Base-by-base conservation (phyloP, 2,113 vertebrate species). In the Gallinago paraguaiae region DNA sequence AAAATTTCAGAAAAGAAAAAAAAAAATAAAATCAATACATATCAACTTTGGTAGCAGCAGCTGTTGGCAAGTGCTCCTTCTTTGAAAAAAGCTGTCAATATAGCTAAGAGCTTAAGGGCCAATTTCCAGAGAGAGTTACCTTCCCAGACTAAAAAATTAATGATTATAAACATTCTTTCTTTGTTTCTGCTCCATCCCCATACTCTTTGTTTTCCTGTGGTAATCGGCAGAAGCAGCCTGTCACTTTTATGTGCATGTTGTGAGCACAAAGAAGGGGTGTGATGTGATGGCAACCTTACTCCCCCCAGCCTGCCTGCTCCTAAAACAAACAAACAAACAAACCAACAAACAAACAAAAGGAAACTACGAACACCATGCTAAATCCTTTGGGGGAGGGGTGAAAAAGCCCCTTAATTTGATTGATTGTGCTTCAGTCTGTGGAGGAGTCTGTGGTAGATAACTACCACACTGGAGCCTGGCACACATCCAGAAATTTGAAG, bases 1-100 rank as follows among this genome's bases (percentile, higher is more conserved):
- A 96, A 82, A 71, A 61, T 61, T 91, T 96, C 76, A 92, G 63
- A 95, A 89, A 90, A 95, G 39, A 59, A 15, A 75, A n/a, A 69
- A n/a, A 71, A 61, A 48, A 75, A 30, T 17, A 54, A 88, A 95
- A 96, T 97, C 96, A 95, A 91, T 95, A 90, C 28, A 35, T 70
- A 93, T 51, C 60, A 93, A 68, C 95, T 95, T 92, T 13, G 69
- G 86, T 59, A 96, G 91, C 84, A 97, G 92, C 69, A 93, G 57
- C 57, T 86, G 86, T 68, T 94, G 90, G 81, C 70, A 91, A 94
- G 20, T 30, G n/a, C 60, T 75, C 48, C 68, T 89, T 76, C 84
- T 96, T 85, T 91, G 86, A 96, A 97, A 95, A 95, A 89, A 97
- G 78, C 77, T 94, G 93, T 97, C 96, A 97, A 95, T 97, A 92